phyloP scores from a whole-genome alignment of 2,113 vertebrate species.

The Halcyon malimbica region DNA sequence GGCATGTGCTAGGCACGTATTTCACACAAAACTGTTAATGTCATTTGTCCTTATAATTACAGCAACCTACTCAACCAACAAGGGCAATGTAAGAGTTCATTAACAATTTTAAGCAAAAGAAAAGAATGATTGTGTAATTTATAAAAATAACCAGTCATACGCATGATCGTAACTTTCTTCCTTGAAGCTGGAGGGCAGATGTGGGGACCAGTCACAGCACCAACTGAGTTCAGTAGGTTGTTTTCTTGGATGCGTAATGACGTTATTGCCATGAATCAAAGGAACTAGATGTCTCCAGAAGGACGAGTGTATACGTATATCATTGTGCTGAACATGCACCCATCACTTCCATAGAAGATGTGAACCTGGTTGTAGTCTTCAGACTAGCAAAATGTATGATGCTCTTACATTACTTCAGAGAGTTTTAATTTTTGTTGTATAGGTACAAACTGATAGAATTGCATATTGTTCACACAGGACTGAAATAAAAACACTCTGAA shows the following conservation, averaged over 20 bases:
- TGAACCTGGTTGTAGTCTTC: neutral
- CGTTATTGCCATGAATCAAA: neutral
- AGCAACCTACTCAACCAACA: neutral
- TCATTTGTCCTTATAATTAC: neutral
- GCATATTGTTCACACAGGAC: neutral
- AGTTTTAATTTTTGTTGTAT: neutral
- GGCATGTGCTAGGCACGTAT: neutral
- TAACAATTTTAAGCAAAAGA: neutral
- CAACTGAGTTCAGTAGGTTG: fast-evolving
- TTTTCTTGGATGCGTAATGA: neutral
- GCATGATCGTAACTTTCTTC: neutral
- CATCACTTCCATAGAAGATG: neutral
- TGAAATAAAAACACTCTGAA: neutral
- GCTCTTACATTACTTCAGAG: neutral
- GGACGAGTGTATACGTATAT: neutral
- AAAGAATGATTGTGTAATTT: neutral
- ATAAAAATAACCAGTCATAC: neutral
- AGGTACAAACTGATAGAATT: neutral
- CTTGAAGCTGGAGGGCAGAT: neutral
- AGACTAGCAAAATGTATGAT: neutral
- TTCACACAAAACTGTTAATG: neutral
- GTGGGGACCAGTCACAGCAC: neutral
- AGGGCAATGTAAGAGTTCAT: neutral
- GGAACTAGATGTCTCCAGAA: neutral
- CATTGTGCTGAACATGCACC: neutral